Percentiles rank a stretch among this genome's conserved stretches.
phyloP scores from a whole-genome alignment of 2,888 invertebrate species.

The Biston stratarius region DNA sequence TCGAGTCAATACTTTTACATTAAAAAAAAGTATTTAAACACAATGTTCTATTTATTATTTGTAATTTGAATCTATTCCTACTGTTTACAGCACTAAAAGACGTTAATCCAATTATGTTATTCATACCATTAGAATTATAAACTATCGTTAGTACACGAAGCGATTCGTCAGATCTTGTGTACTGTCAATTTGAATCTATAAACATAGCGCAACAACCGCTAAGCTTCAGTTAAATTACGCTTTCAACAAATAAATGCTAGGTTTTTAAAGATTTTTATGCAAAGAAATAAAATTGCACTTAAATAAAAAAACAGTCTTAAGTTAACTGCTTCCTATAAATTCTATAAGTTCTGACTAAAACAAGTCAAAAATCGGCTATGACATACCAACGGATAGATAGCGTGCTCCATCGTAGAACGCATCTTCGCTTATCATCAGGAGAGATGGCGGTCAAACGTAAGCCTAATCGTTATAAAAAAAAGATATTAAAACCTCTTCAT shows the following conservation, averaged over 20 bases:
- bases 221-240: constrained; percentile 69
- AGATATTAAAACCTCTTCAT: too few species aligned
- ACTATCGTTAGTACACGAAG: background rate
- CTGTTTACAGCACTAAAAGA: too few species aligned
- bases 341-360: background rate
- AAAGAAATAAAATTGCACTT: constrained; percentile 40
- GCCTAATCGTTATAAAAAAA: too few species aligned
- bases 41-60: too few species aligned
- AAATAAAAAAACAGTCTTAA: constrained; percentile 33
- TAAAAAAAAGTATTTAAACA: too few species aligned
- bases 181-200: constrained; percentile 13
- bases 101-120: too few species aligned
- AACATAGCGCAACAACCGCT: constrained; percentile 52
- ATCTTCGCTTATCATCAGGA: too few species aligned
- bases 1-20: too few species aligned
- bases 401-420: too few species aligned
- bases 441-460: too few species aligned
- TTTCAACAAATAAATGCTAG: constrained; percentile 71
- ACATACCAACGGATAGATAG: too few species aligned
- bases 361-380: background rate
- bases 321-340: background rate
- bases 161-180: constrained; percentile 1
- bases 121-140: background rate
- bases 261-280: constrained; percentile 51
- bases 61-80: too few species aligned